Conservation (phyloP, 1,140 invertebrate species). For the Lepidostoma basale region DNA sequence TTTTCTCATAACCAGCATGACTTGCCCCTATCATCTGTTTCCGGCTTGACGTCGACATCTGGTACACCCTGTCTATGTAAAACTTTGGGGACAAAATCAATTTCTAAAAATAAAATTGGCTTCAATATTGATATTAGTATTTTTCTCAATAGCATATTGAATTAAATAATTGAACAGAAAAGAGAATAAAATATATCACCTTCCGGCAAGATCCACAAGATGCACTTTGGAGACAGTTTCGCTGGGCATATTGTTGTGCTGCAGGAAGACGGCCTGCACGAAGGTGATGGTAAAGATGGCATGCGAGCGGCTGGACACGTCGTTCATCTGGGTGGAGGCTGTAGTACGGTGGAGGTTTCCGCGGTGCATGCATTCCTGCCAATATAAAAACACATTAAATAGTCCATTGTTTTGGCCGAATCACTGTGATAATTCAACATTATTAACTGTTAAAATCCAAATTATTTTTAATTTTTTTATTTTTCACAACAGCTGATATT, state of each 20-base stretch:
- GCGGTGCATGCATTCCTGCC: slow-evolving; percentile 77
- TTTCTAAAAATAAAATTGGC: too few species aligned
- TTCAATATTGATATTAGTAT: too few species aligned
- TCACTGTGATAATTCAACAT: not conserved
- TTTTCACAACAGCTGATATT: not conserved
- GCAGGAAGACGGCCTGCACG: slow-evolving; percentile 79
- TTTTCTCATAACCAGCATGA: too few species aligned
- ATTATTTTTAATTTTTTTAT: not conserved
- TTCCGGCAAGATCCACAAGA: slow-evolving; percentile 86
- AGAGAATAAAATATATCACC: slow-evolving; percentile 56
- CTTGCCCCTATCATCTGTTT: too few species aligned
- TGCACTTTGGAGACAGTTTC: slow-evolving; percentile 90
- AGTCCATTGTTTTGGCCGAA: not conserved
- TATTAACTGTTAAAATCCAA: not conserved
- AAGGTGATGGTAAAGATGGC: slow-evolving; percentile 95
- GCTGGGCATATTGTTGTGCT: slow-evolving; percentile 78
- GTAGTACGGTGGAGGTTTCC: slow-evolving; percentile 82
- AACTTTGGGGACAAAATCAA: too few species aligned
- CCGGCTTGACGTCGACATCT: too few species aligned
- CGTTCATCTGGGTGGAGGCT: slow-evolving; percentile 85
- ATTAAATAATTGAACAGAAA: slow-evolving; percentile 21
- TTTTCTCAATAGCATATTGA: slow-evolving; percentile 3
- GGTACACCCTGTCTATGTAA: too few species aligned
- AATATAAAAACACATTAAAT: not conserved
- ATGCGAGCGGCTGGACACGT: slow-evolving; percentile 90